Evolutionary conservation across 1,140 invertebrate genomes (phyloP).

Genomic region (Bombus affinis): DNA sequence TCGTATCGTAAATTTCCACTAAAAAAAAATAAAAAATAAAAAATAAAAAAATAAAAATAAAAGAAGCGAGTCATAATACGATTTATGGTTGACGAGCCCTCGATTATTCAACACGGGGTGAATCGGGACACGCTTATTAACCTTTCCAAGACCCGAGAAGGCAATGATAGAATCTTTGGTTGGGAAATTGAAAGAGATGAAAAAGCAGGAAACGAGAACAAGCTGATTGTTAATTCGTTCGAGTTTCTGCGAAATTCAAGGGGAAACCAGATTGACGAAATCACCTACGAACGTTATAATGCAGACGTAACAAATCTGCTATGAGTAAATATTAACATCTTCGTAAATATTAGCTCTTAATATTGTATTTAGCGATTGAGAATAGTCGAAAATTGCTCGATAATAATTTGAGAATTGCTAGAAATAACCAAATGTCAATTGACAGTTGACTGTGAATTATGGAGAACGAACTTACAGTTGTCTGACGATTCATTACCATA

Average conservation of each 20-base stretch:
- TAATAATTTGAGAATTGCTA: too few species aligned
- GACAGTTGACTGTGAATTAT: too few species aligned
- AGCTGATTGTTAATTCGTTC: background rate
- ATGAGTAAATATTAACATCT: too few species aligned
- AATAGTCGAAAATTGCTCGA: too few species aligned
- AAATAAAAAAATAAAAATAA: background rate
- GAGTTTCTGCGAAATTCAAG: background rate
- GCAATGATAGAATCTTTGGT: slow-evolving; percentile 22
- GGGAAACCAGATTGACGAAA: background rate
- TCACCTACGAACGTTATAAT: background rate
- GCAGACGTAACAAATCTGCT: background rate
- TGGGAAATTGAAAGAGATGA: background rate
- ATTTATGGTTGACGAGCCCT: slow-evolving; percentile 16
- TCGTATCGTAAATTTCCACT: slow-evolving; percentile 7
- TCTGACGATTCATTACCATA: too few species aligned
- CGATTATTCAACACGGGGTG: slow-evolving; percentile 32
- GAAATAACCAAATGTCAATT: too few species aligned
- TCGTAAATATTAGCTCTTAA: background rate
- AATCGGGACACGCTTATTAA: slow-evolving; percentile 28
- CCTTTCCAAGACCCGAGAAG: background rate
- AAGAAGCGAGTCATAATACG: background rate
- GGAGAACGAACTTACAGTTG: too few species aligned
- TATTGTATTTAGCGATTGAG: too few species aligned
- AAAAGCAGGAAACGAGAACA: background rate
- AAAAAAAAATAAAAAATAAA: background rate